Evolutionary conservation across 1,140 invertebrate genomes (phyloP), one percentile per base, ranked within the genome.

Genomic region (Delia radicum): DNA sequence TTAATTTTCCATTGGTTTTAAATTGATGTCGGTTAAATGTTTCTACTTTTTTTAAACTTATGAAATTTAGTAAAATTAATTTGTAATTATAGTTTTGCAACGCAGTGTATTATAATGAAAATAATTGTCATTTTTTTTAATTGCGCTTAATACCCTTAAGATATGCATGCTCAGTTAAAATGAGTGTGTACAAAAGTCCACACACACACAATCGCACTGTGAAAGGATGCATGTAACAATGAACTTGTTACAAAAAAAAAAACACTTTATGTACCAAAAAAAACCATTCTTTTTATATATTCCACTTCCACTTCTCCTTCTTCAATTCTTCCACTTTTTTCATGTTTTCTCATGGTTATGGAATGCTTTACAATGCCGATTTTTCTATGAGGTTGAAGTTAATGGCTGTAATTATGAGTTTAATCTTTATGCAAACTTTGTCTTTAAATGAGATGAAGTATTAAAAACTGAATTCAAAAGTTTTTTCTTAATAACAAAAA

Each of bases 321-420:
- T 42, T 42, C n/a, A n/a, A n/a, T 42, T 42, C n/a, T 42, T 0
- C 10, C 10, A 3, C 10, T 1, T 42, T 42, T 42, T 42, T n/a
- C n/a, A n/a, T 42, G 37, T n/a, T n/a, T n/a, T n/a, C n/a, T 55
- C 4, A 18, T 55, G 48, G 18, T 55, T 55, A 21, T 55, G 48
- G 48, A n/a, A 55, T 42, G 12, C 10, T 13, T 42, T 42, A 15
- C n/a, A 42, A 42, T 55, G 48, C 48, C 18, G 48, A 18, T 2
- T 10, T 18, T n/a, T n/a, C n/a, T n/a, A 69, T 69, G 65, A 69
- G 65, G 29, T 69, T 69, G 65, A 69, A 69, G 65, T 69, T 69
- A 69, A 69, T 69, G 65, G 65, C 65, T 69, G 65, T 69, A 69
- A 69, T 69, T 69, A 69, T 69, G 65, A 69, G 65, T 69, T 69